Conservation (phyloP, 2,113 vertebrate species). For the Hydrolagus affinis region DNA sequence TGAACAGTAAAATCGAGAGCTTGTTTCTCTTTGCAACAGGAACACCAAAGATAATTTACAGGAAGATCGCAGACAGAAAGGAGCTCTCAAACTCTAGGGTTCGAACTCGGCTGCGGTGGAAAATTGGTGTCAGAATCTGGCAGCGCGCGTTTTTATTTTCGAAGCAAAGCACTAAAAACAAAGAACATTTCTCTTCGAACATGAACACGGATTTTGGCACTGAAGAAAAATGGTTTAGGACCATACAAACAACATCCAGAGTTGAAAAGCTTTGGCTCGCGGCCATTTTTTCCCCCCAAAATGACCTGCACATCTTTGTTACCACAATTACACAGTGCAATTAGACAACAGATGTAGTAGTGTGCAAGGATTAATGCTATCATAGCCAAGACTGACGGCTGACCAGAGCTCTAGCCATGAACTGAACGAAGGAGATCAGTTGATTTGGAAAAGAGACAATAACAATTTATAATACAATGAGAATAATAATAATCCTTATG, state of each 20-base stretch:
- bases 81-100: not conserved
- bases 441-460: not conserved
- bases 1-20: not conserved
- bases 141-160: not conserved
- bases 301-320: conserved; percentile 7
- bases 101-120: not conserved
- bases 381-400: not conserved
- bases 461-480: too few relatives aligned
- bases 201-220: not conserved
- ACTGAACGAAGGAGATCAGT: not conserved
- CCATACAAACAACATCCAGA: not conserved
- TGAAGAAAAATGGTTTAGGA: not conserved
- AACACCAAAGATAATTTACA: not conserved
- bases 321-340: conserved; percentile 10
- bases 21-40: not conserved
- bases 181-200: not conserved
- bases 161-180: not conserved
- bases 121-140: not conserved
- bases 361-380: not conserved
- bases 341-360: conserved; percentile 19
- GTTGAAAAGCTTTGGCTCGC: conserved; percentile 5
- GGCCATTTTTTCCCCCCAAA: not conserved
- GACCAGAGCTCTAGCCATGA: not conserved
- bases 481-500: too few relatives aligned
- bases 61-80: not conserved